Percentiles rank a stretch among this genome's conserved stretches.
phyloP scores from a whole-genome alignment of 2,113 vertebrate species.

The Meleagris gallopavo region DNA sequence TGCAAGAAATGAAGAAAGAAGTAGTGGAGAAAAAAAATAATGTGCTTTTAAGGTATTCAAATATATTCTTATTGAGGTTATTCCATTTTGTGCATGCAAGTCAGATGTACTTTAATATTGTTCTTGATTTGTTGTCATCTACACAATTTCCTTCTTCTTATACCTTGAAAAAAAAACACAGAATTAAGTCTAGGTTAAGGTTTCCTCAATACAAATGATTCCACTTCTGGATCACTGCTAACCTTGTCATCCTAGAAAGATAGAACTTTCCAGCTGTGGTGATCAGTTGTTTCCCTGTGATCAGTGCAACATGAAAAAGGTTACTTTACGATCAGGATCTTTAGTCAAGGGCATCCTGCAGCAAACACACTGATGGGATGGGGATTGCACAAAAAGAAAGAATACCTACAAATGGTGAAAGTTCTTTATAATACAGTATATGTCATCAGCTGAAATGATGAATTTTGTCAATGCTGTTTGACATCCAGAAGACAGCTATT shows the following conservation, averaged over 20 bases:
- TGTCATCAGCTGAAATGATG: background rate
- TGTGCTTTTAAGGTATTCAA: background rate
- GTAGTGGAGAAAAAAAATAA: background rate
- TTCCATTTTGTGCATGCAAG: background rate
- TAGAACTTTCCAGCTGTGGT: background rate
- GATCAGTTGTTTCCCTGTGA: background rate
- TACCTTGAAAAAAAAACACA: background rate
- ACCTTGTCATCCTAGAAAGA: background rate
- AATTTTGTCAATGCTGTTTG: background rate
- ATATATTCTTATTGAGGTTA: background rate
- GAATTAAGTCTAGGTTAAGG: background rate
- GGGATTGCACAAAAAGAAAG: background rate
- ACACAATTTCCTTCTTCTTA: background rate
- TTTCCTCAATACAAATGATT: background rate
- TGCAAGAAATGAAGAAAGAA: background rate
- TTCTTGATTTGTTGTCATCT: background rate
- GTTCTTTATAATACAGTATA: background rate
- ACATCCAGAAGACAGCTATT: background rate
- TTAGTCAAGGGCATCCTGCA: background rate
- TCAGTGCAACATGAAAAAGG: background rate
- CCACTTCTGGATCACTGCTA: background rate
- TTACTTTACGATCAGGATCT: background rate
- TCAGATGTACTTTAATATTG: background rate
- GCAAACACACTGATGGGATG: background rate
- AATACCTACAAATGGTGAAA: background rate